These are phyloP conservation scores for Drosophila recens DNA, from an alignment of 2,888 invertebrate genomes.

Conservation along the genomic window DNA sequence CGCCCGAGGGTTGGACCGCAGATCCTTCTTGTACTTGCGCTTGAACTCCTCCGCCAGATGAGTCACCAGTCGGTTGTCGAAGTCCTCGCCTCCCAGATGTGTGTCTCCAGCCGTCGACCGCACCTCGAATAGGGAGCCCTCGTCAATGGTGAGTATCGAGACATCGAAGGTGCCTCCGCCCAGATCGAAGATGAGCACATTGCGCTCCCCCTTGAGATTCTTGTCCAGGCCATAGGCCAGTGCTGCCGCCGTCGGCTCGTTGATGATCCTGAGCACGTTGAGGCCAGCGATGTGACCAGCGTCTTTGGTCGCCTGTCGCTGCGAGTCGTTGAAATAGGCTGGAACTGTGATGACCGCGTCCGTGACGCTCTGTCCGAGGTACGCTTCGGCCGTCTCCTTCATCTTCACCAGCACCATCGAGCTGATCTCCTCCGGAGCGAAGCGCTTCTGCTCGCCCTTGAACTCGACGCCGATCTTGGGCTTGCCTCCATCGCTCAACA, in stretches of 20 bases:
- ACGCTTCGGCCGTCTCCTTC: constrained; percentile 96
- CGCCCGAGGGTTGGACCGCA: constrained; percentile 88
- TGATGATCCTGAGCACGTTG: constrained; percentile 95
- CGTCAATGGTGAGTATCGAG: constrained; percentile 86
- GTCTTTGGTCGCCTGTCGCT: constrained; percentile 95
- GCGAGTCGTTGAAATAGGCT: constrained; percentile 24
- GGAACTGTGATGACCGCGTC: constrained; percentile 89
- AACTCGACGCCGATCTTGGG: constrained; percentile 93
- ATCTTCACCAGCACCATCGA: constrained; percentile 94
- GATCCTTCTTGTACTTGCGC: constrained; percentile 90
- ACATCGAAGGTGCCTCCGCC: constrained; percentile 86
- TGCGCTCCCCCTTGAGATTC: constrained; percentile 92
- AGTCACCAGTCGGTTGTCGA: constrained; percentile 94
- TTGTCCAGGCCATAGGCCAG: constrained; percentile 96
- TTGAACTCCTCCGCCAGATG: constrained; percentile 95
- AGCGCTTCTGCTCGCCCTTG: constrained; percentile 95
- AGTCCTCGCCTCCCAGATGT: constrained; percentile 93
- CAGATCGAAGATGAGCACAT: constrained; percentile 88
- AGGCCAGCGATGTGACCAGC: constrained; percentile 96
- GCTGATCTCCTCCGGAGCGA: constrained; percentile 95
- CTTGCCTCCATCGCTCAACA: constrained; percentile 91
- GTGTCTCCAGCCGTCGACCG: constrained; percentile 96
- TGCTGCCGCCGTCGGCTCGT: constrained; percentile 96
- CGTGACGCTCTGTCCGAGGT: constrained; percentile 92
- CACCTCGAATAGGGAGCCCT: constrained; percentile 95